phyloP scores from a whole-genome alignment of 2,888 invertebrate genomes.

The Acronicta aceris region DNA sequence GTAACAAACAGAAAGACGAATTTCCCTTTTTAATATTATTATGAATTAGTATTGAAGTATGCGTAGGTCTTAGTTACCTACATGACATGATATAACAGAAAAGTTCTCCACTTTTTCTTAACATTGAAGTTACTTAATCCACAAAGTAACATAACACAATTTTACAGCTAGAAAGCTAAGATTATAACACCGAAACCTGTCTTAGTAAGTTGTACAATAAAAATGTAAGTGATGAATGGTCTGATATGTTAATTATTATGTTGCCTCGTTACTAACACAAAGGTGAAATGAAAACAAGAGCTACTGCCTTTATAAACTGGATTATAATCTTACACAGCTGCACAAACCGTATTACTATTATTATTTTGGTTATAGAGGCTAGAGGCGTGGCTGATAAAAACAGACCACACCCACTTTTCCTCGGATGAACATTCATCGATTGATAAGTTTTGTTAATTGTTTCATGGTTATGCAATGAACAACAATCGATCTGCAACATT shows the following conservation, averaged over 20 bases:
- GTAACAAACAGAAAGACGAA: no score
- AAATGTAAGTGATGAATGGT: slow-evolving; percentile 19
- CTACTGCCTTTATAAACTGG: background rate
- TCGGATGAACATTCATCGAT: no score
- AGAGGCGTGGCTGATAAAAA: background rate
- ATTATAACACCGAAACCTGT: slow-evolving; percentile 30
- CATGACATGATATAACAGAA: slow-evolving; percentile 1
- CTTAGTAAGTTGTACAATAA: slow-evolving; percentile 26
- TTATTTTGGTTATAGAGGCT: background rate
- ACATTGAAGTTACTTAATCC: slow-evolving; percentile 22
- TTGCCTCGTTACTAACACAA: background rate
- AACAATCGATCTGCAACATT: no score
- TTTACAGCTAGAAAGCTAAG: slow-evolving; percentile 45
- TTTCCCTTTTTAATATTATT: no score
- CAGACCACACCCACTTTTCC: background rate
- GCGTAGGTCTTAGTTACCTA: no score
- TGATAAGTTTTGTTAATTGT: no score
- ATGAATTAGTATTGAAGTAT: no score
- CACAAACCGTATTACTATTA: background rate
- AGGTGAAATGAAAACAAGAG: slow-evolving; percentile 5
- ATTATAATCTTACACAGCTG: background rate
- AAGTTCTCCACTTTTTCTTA: slow-evolving; percentile 12
- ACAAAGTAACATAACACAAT: slow-evolving; percentile 14
- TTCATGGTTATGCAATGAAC: no score
- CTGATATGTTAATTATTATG: slow-evolving; percentile 28